Conservation (phyloP, 2,113 vertebrate species). For the Rhinoderma darwinii region DNA sequence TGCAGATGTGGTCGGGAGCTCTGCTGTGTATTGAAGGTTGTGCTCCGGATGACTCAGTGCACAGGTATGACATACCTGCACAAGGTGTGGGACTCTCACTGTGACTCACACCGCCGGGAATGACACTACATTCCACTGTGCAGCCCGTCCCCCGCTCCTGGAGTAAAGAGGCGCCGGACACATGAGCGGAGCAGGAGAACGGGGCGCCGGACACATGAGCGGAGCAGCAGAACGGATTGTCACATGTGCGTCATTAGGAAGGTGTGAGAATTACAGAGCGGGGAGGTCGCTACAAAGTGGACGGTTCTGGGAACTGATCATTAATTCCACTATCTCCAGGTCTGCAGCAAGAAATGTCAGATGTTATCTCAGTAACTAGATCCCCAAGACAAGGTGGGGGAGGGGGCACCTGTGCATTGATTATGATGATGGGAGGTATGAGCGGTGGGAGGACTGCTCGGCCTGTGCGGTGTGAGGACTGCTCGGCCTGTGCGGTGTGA, state of each 20-base stretch:
- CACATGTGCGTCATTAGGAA: neutral
- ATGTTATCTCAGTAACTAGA: too few species aligned
- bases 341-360: too few species aligned
- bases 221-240: neutral
- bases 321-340: too few species aligned
- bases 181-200: neutral
- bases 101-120: conserved; percentile 1
- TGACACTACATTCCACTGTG: neutral
- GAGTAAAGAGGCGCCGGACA: neutral
- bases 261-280: neutral
- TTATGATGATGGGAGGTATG: too few species aligned
- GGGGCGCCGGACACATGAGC: neutral
- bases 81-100: conserved; percentile 23
- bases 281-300: too few species aligned
- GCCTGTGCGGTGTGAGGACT: neutral
- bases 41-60: neutral
- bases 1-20: neutral
- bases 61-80: conserved; percentile 27
- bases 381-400: too few species aligned
- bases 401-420: too few species aligned
- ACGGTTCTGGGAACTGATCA: too few species aligned
- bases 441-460: too few species aligned
- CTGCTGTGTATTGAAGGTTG: neutral
- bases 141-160: neutral
- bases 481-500: neutral